Evolutionary conservation across 2,888 invertebrate genomes (phyloP).

Genomic region (Cerastis rubricosa): DNA sequence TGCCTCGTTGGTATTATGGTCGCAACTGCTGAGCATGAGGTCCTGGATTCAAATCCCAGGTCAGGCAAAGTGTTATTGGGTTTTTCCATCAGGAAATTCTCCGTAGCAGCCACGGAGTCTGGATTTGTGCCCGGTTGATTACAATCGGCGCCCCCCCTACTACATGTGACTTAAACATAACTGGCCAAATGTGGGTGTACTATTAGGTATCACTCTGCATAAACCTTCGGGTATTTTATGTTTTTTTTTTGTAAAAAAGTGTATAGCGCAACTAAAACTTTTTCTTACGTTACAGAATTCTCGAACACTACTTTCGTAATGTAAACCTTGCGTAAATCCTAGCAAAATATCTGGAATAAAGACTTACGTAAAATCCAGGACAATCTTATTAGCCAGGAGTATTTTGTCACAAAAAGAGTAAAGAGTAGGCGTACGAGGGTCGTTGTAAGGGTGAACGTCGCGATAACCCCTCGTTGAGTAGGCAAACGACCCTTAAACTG

Average conservation of each 20-base stretch:
- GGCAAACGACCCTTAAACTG: conserved; percentile 55
- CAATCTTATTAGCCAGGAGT: conserved; percentile 47
- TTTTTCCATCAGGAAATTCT: no score
- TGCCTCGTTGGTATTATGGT: no score
- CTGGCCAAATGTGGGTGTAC: no score
- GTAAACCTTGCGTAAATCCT: conserved; percentile 12
- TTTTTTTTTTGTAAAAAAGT: background rate
- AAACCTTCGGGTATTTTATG: no score
- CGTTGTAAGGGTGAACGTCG: conserved; percentile 26
- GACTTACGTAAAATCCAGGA: conserved; percentile 20
- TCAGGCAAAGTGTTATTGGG: no score
- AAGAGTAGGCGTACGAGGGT: conserved; percentile 32
- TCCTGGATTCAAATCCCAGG: no score
- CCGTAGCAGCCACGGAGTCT: no score
- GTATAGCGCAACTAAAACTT: background rate
- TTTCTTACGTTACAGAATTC: background rate
- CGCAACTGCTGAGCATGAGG: no score
- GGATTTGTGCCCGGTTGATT: no score
- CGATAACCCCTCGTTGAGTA: conserved; percentile 47
- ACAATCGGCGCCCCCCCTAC: no score
- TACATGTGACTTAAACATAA: no score
- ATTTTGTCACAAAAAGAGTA: conserved; percentile 51
- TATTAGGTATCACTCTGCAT: no score
- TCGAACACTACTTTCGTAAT: conserved; percentile 1
- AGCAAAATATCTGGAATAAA: conserved; percentile 19